These are phyloP conservation scores for Thomomys bottae DNA, from an alignment of 2,113 vertebrate genomes.

Conservation along the genomic window DNA sequence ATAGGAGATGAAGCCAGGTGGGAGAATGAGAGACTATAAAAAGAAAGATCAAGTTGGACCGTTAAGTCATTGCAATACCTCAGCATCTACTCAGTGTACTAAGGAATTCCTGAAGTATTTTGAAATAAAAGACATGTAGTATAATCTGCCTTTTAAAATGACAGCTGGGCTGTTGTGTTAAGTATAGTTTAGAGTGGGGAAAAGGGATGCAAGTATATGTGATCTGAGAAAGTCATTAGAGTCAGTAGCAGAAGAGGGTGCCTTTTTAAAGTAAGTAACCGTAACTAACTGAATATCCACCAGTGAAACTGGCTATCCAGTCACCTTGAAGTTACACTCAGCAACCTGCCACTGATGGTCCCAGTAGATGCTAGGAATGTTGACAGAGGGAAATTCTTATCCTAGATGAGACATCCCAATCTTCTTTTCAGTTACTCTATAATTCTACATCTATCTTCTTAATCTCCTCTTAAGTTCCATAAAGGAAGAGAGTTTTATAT, in stretches of 20 bases:
- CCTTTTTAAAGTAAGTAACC: neutral
- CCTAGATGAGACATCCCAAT: neutral
- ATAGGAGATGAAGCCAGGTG: neutral
- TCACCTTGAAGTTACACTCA: neutral
- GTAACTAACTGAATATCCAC: neutral
- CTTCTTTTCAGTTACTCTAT: neutral
- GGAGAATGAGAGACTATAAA: neutral
- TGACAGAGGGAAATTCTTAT: neutral
- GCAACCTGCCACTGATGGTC: neutral
- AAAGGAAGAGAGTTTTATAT: neutral
- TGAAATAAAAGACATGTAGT: neutral
- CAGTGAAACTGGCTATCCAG: neutral
- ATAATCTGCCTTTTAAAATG: neutral
- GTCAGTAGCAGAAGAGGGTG: neutral
- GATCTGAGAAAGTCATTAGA: conserved; percentile 13
- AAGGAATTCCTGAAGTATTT: neutral
- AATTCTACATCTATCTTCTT: neutral
- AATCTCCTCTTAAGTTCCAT: neutral
- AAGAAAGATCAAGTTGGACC: neutral
- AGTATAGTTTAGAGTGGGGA: neutral
- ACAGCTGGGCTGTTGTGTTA: neutral
- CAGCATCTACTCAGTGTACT: neutral
- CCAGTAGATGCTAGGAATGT: neutral
- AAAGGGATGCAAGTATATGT: conserved; percentile 5
- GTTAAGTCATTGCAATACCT: neutral